Conservation (phyloP, 2,888 invertebrate genomes). For the Pachycephus smyrnensis region DNA sequence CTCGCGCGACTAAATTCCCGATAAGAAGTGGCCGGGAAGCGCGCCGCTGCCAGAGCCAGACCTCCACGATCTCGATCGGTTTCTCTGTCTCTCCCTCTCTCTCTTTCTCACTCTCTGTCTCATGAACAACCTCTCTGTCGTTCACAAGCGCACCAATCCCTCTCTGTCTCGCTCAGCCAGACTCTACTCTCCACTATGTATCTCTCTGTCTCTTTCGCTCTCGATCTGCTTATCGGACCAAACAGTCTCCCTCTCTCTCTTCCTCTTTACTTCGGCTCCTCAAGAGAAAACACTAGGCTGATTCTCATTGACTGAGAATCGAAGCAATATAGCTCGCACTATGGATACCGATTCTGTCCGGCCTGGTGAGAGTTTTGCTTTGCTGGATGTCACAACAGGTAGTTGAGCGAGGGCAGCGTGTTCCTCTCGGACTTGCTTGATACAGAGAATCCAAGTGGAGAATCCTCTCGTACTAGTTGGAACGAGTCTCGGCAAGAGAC, state of each 20-base stretch:
- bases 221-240: no score
- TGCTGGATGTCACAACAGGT: slow-evolving; percentile 61
- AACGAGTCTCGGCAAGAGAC: slow-evolving; percentile 16
- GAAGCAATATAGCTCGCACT: slow-evolving; percentile 6
- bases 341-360: slow-evolving; percentile 15
- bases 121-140: slow-evolving; percentile 11
- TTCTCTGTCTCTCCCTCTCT: slow-evolving; percentile 17
- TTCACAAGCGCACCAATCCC: no score
- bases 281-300: background rate
- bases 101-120: slow-evolving; percentile 26
- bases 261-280: background rate
- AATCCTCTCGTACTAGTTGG: background rate
- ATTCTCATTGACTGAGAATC: background rate
- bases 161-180: no score
- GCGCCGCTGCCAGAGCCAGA: background rate
- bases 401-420: slow-evolving; percentile 58
- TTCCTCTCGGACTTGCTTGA: slow-evolving; percentile 39
- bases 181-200: background rate
- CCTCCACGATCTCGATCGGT: slow-evolving; percentile 7
- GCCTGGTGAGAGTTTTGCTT: slow-evolving; percentile 31
- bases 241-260: background rate
- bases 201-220: background rate
- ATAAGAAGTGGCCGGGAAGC: slow-evolving; percentile 25
- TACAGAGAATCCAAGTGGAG: slow-evolving; percentile 35
- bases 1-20: slow-evolving; percentile 39